phyloP scores from a whole-genome alignment of 2,888 invertebrate genomes.

The Lepidocyrtinus sp. region DNA sequence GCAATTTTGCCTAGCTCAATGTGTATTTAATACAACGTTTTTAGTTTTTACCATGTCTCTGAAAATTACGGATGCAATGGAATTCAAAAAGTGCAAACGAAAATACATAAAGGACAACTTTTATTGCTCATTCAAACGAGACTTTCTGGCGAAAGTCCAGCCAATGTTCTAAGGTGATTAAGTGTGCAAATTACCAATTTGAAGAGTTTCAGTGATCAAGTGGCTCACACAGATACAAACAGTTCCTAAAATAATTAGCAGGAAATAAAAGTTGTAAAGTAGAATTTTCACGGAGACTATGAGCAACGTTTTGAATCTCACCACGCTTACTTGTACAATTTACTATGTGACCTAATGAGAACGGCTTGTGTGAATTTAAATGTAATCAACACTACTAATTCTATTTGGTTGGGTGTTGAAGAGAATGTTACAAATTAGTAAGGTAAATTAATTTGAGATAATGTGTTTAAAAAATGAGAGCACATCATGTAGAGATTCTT shows the following conservation, averaged over 20 bases:
- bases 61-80: constrained; percentile 11
- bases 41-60: neutral
- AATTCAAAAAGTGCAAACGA: constrained; percentile 20
- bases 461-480: too few species aligned
- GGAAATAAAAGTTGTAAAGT: too few species aligned
- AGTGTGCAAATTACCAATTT: constrained; percentile 53
- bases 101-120: constrained; percentile 17
- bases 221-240: constrained; percentile 1
- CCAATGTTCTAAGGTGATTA: constrained; percentile 51
- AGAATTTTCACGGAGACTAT: too few species aligned
- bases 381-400: neutral
- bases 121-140: constrained; percentile 27
- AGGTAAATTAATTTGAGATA: neutral
- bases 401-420: neutral
- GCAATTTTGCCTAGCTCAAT: neutral
- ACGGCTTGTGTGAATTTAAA: neutral
- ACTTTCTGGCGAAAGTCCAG: constrained; percentile 38
- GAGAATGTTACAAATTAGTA: neutral
- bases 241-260: too few species aligned
- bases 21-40: neutral
- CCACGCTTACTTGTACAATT: too few species aligned
- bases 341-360: too few species aligned
- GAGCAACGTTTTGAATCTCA: too few species aligned
- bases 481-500: too few species aligned
- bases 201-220: constrained; percentile 35